A percentile compares a stretch with the other conserved stretches of the same genome.
phyloP scores from a whole-genome alignment of 1,140 invertebrate species.

The Ooceraea biroi region DNA sequence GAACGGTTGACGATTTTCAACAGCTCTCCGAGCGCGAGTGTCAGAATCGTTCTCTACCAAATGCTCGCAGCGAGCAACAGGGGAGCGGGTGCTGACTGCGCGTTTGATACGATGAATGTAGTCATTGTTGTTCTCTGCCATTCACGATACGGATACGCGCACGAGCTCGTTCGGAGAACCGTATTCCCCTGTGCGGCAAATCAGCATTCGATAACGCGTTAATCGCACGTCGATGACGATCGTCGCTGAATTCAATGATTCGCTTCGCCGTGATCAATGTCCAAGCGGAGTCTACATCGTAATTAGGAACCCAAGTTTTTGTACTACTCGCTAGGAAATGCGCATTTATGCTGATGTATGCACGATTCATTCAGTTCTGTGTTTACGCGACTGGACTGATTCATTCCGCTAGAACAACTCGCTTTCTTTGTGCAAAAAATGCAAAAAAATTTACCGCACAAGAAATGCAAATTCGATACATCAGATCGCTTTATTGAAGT shows the following conservation, averaged over 20 bases:
- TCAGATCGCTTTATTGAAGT: too few species aligned
- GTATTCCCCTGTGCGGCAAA: conserved; percentile 38
- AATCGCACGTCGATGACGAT: conserved; percentile 32
- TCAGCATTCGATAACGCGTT: conserved; percentile 36
- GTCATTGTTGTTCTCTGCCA: conserved; percentile 66
- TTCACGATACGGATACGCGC: conserved; percentile 51
- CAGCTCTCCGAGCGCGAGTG: conserved; percentile 57
- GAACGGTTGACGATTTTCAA: conserved; percentile 73
- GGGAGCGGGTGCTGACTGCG: conserved; percentile 48
- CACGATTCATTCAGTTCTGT: neutral
- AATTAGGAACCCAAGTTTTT: neutral
- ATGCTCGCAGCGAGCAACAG: conserved; percentile 34
- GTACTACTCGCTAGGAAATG: neutral
- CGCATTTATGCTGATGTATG: neutral
- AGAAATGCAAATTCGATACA: too few species aligned
- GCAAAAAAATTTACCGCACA: too few species aligned
- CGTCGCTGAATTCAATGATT: neutral
- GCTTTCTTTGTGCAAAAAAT: neutral
- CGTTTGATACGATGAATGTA: conserved; percentile 69
- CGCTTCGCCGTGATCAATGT: neutral
- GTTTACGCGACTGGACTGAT: neutral
- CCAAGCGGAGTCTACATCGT: neutral
- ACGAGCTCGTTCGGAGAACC: conserved; percentile 36
- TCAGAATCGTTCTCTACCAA: conserved; percentile 67
- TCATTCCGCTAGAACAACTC: neutral